phyloP scores from a whole-genome alignment of 1,140 invertebrate species.

The Centruroides sculpturatus region DNA sequence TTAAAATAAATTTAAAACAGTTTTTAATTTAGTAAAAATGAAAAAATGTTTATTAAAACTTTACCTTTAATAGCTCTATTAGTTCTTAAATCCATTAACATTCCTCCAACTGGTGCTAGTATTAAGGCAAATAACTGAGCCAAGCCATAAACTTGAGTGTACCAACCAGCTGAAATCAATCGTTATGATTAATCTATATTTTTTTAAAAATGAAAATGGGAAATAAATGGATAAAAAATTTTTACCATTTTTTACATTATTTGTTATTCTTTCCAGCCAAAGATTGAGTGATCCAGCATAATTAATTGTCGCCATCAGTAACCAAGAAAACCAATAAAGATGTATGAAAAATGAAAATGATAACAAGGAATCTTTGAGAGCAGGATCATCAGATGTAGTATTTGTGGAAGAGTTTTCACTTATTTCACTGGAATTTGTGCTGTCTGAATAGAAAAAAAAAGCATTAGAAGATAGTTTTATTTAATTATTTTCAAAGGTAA shows the following conservation, averaged over 20 bases:
- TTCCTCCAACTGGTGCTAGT: constrained; percentile 15
- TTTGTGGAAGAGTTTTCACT: background rate
- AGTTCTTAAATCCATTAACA: constrained; percentile 18
- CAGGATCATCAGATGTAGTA: background rate
- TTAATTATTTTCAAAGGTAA: no score
- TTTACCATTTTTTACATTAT: constrained; percentile 6
- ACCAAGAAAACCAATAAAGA: constrained; percentile 20
- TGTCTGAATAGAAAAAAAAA: no score
- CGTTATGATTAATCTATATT: no score
- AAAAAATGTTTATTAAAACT: background rate
- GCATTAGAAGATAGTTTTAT: no score
- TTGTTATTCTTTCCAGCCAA: constrained; percentile 18
- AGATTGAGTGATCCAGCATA: constrained; percentile 19
- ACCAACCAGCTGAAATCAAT: constrained; percentile 3
- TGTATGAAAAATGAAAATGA: constrained; percentile 17
- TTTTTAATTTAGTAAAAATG: no score
- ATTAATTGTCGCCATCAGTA: constrained; percentile 17
- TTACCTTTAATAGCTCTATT: constrained; percentile 9
- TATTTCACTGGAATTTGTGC: no score
- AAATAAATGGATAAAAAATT: no score
- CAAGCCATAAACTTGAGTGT: constrained; percentile 16
- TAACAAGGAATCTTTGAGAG: constrained; percentile 13
- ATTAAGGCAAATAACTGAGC: constrained; percentile 16
- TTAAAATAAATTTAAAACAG: no score
- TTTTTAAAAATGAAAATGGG: no score